Evolutionary conservation across 2,888 invertebrate genomes (phyloP).

Genomic region (Drosophila peninsularis): DNA sequence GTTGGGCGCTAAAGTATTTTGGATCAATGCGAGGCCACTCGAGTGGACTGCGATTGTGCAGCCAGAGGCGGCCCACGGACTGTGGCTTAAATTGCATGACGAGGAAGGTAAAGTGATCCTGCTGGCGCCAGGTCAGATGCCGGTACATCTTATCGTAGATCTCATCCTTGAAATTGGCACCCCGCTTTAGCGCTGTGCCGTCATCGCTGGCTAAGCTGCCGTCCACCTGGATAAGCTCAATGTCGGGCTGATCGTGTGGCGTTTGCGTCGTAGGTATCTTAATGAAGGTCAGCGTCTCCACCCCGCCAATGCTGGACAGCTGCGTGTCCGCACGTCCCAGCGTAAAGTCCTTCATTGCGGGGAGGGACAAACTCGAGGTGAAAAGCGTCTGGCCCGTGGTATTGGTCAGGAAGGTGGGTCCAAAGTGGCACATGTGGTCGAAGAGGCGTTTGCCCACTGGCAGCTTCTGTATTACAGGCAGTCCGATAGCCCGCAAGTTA

Average conservation of each 20-base stretch:
- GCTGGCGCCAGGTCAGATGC: conserved; percentile 84
- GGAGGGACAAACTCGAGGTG: conserved; percentile 41
- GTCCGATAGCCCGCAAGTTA: conserved; percentile 86
- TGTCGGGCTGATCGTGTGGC: conserved; percentile 88
- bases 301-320: conserved; percentile 86
- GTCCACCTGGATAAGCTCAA: conserved; percentile 88
- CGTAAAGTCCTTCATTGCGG: conserved; percentile 59
- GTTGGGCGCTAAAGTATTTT: conserved; percentile 86
- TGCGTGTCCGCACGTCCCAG: conserved; percentile 84
- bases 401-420: conserved; percentile 83
- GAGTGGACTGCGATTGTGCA: conserved; percentile 88
- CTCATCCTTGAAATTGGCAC: conserved; percentile 86
- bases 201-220: conserved; percentile 88
- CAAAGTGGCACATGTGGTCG: conserved; percentile 85
- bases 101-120: conserved; percentile 87
- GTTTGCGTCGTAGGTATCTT: conserved; percentile 87
- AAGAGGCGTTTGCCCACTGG: conserved; percentile 89
- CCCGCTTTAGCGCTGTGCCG: conserved; percentile 86
- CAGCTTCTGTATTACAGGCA: conserved; percentile 87
- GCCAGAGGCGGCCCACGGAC: conserved; percentile 89
- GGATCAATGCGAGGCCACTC: conserved; percentile 87
- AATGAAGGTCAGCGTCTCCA: conserved; percentile 88
- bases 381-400: conserved; percentile 76
- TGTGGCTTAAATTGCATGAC: conserved; percentile 91
- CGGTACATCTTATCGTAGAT: conserved; percentile 87